phyloP scores from a whole-genome alignment of 2,113 vertebrate species.

The Taxidea taxus region DNA sequence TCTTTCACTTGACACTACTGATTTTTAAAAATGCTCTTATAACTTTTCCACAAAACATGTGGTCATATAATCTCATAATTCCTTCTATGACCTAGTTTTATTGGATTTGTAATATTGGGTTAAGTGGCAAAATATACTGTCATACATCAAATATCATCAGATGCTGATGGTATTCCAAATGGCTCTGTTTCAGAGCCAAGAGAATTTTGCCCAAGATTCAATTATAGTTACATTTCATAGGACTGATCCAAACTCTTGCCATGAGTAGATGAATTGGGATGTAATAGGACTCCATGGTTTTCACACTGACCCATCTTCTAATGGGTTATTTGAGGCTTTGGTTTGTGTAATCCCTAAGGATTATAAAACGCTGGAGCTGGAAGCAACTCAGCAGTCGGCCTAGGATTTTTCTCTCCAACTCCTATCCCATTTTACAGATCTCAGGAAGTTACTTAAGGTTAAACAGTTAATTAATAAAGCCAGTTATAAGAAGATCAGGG shows the following conservation, averaged over 20 bases:
- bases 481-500: neutral
- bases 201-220: constrained; percentile 17
- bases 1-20: constrained; percentile 19
- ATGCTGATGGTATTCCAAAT: constrained; percentile 9
- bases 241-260: neutral
- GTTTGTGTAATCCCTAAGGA: neutral
- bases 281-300: neutral
- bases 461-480: constrained; percentile 15
- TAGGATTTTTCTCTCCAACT: neutral
- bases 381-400: neutral
- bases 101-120: constrained; percentile 50
- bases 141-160: constrained; percentile 11
- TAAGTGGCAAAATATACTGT: constrained; percentile 34
- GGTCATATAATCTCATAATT: neutral
- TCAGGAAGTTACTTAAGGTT: constrained; percentile 12
- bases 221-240: neutral
- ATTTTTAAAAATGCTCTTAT: constrained; percentile 37
- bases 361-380: neutral
- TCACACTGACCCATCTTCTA: neutral
- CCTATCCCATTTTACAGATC: neutral
- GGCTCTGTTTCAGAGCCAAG: neutral
- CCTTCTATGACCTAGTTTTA: constrained; percentile 7
- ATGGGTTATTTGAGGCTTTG: constrained; percentile 11
- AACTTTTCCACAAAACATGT: constrained; percentile 24
- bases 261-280: neutral